phyloP scores from a whole-genome alignment of 2,797 vertebrate genomes.

The Adrianichthys oophorus region DNA sequence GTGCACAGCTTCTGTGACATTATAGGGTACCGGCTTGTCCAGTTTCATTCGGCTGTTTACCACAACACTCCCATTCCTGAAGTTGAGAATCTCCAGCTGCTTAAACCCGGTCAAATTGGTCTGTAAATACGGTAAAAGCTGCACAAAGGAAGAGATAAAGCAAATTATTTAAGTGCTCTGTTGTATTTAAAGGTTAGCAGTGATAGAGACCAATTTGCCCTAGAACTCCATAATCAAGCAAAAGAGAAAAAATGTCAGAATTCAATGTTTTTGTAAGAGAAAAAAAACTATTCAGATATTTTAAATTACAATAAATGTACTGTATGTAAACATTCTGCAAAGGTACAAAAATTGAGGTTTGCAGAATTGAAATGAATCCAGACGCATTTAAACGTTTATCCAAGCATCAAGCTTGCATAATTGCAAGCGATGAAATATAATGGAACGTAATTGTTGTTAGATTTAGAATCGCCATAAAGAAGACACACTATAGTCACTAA shows the following conservation, averaged over 20 bases:
- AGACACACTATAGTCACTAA: conserved; percentile 5
- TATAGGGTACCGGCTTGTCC: conserved; percentile 85
- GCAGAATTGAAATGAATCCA: conserved; percentile 50
- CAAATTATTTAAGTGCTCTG: conserved; percentile 3
- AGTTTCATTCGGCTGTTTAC: conserved; percentile 93
- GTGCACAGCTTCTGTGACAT: conserved; percentile 87
- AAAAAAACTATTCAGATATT: no score
- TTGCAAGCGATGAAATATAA: conserved; percentile 37
- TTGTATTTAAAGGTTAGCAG: background rate
- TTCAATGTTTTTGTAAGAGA: no score
- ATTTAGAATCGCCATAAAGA: conserved; percentile 22
- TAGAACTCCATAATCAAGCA: background rate
- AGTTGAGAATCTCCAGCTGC: conserved; percentile 93
- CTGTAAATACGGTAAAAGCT: conserved; percentile 91
- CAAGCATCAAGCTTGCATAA: conserved; percentile 47
- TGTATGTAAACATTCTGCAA: no score
- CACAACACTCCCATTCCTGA: conserved; percentile 92
- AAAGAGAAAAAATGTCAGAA: background rate
- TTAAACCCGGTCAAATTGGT: conserved; percentile 94
- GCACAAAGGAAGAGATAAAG: conserved; percentile 42
- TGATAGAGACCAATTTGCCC: conserved; percentile 9
- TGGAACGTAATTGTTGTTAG: conserved; percentile 37
- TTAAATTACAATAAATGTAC: no score
- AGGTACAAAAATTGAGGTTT: no score
- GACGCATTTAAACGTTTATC: conserved; percentile 64